phyloP scores from a whole-genome alignment of 2,888 invertebrate genomes.

The Agelastica alni region DNA sequence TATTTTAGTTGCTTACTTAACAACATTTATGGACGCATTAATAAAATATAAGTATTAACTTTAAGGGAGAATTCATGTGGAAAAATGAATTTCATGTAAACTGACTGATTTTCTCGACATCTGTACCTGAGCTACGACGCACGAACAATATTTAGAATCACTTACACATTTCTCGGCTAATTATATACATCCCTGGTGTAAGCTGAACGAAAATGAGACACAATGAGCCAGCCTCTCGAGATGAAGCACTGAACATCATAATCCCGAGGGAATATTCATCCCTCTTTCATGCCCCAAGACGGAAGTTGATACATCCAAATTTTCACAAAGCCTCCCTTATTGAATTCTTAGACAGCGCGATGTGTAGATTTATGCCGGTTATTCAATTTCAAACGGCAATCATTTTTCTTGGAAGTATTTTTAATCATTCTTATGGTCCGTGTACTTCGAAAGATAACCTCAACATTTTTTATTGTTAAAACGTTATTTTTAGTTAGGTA shows the following conservation, averaged over 20 bases:
- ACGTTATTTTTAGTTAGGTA: no score
- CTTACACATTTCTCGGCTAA: slow-evolving; percentile 16
- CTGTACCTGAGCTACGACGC: slow-evolving; percentile 3
- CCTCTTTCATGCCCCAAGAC: neutral
- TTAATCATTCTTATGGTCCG: neutral
- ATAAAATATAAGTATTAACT: neutral
- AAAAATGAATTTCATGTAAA: neutral
- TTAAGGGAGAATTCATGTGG: neutral
- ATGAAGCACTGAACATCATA: slow-evolving; percentile 16
- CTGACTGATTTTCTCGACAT: neutral
- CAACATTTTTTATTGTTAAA: no score
- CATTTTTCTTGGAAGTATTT: no score
- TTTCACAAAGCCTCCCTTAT: neutral
- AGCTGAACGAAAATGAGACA: slow-evolving; percentile 13
- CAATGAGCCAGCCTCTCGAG: slow-evolving; percentile 20
- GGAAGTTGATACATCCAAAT: slow-evolving; percentile 8
- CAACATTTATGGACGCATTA: neutral
- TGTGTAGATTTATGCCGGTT: neutral
- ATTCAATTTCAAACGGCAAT: neutral
- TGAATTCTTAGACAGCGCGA: neutral
- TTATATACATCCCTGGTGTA: slow-evolving; percentile 17
- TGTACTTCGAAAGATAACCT: neutral
- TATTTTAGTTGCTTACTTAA: no score
- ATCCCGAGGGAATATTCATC: neutral
- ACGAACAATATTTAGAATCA: slow-evolving; percentile 10